phyloP scores from a whole-genome alignment of 2,797 vertebrate species.

The Liasis olivaceus region DNA sequence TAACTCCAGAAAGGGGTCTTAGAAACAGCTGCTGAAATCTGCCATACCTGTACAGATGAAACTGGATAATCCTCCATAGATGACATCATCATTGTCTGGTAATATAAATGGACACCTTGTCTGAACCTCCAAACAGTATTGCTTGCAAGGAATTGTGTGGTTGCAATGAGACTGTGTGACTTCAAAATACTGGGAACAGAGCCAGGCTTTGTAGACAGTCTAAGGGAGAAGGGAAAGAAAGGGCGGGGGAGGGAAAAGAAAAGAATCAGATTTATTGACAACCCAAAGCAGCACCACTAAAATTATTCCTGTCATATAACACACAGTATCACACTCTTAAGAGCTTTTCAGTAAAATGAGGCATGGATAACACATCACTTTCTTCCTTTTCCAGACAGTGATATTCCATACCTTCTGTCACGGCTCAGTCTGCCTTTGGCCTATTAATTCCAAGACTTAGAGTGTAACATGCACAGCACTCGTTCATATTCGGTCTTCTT shows the following conservation, averaged over 20 bases:
- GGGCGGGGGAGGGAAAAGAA: conserved; percentile 51
- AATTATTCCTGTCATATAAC: conserved; percentile 51
- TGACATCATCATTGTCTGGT: conserved; percentile 98
- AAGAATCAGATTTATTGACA: conserved; percentile 62
- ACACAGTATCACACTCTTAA: conserved; percentile 23
- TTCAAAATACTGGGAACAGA: conserved; percentile 99
- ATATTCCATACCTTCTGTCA: neutral
- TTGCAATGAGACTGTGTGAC: conserved; percentile 97
- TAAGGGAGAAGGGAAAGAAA: conserved; percentile 63
- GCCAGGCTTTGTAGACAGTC: conserved; percentile 99
- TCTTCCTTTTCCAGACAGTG: conserved; percentile 14
- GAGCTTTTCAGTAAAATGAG: neutral
- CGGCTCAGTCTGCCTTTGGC: neutral
- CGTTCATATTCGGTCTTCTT: neutral
- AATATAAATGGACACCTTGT: conserved; percentile 97
- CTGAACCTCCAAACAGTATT: conserved; percentile 99
- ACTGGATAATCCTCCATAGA: conserved; percentile 98
- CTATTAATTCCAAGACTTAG: neutral
- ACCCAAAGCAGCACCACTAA: conserved; percentile 69
- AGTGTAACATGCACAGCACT: neutral
- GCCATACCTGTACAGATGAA: conserved; percentile 98
- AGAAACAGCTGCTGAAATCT: conserved; percentile 2
- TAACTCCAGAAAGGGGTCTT: neutral
- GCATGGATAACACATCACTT: neutral
- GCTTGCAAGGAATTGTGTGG: conserved; percentile 97